phyloP scores from a whole-genome alignment of 2,888 invertebrate species.

The Atrina japonica region DNA sequence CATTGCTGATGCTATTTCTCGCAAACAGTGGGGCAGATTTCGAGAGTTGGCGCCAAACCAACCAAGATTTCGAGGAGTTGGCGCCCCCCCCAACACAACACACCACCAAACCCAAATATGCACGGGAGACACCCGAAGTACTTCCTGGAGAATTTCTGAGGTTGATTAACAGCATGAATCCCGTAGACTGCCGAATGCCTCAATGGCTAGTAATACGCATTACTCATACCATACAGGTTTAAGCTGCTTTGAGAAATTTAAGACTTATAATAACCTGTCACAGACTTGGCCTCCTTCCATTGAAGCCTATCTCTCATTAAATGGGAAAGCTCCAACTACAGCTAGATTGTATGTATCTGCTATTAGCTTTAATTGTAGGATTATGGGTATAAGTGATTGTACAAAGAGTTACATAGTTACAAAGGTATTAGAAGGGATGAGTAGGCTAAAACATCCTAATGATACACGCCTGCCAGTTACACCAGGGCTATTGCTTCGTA shows the following conservation, averaged over 20 bases:
- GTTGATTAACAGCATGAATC: conserved; percentile 1
- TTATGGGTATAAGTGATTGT: background rate
- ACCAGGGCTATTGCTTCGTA: background rate
- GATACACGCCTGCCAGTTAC: conserved; percentile 8
- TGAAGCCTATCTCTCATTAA: conserved; percentile 14
- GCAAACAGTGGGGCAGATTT: conserved; percentile 17
- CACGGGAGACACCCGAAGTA: background rate
- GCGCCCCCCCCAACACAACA: too few species aligned
- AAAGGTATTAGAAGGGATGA: conserved; percentile 5
- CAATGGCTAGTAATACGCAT: conserved; percentile 10
- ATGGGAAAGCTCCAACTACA: conserved; percentile 3
- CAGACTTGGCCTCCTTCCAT: conserved; percentile 21
- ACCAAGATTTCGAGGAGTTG: too few species aligned
- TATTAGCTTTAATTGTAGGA: conserved; percentile 16
- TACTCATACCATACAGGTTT: background rate
- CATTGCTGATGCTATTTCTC: conserved; percentile 34
- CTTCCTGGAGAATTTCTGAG: background rate
- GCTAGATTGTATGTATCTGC: conserved; percentile 19
- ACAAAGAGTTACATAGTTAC: conserved; percentile 12
- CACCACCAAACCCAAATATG: too few species aligned
- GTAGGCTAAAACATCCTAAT: background rate
- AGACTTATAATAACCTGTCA: too few species aligned
- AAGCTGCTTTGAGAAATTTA: too few species aligned
- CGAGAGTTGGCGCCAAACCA: background rate
- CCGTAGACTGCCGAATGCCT: background rate